Evolutionary conservation across 1,140 invertebrate genomes (phyloP), one percentile per base, ranked within the genome.

Genomic region (Drosophila athabasca): DNA sequence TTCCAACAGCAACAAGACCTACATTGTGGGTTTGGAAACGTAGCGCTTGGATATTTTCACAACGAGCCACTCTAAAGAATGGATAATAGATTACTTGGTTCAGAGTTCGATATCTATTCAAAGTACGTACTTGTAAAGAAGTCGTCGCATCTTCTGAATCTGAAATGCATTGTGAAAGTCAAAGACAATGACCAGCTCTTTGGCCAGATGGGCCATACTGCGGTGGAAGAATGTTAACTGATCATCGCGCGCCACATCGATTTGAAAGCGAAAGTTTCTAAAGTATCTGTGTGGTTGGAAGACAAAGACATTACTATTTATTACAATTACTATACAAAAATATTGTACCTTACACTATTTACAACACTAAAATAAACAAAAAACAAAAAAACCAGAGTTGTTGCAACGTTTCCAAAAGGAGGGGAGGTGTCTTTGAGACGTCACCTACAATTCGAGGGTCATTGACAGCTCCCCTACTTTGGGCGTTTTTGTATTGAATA

Each of bases 1-100:
- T 88, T 1, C 88, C 90, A 4, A 87, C 79, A 26, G 82, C 73
- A 4, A 74, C 68, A 3, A 85, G 48, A 15, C 90, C 88, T 19
- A 91, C 89, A 65, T 79, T 90, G 55, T 90, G 83, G 46, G 90
- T 91, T 66, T 90, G 77, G 48, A 91, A 90, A 65, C 90, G 90
- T 53, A 91, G 43, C 7, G 66, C 80, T 54, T 76, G 77, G 51
- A 91, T 79, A 61, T 90, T 91, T 77, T 91, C 88, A 82, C 90
- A 88, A 50, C 89, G 89, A 53, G 84, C 88, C 75, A 90, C 79
- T 77, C 90, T 91, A 62, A 3, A 17, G 35, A 41, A 13, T 2
- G 1, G 9, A 50, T 62, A 6, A 19, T 1, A 19, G 2, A 17
- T 31, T 39, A 39, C 9, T 39, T 39, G 3, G 4, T 11, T 39